Evolutionary conservation across 2,797 vertebrate genomes (phyloP), one percentile per base, ranked within the genome.

Genomic region (Brachyrhaphis roseni): DNA sequence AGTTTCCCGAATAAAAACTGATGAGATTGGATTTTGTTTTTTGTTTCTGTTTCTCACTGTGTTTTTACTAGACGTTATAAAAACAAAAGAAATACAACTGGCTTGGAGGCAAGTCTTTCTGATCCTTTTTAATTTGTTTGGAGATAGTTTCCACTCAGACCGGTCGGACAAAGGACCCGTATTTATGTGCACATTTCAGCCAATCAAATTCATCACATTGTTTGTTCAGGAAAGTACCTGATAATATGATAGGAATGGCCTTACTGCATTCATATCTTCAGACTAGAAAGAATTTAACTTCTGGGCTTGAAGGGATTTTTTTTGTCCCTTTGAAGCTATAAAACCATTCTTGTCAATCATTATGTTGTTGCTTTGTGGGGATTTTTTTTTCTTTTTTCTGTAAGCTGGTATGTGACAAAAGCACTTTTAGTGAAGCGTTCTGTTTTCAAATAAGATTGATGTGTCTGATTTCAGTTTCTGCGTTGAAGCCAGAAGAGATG

Each of bases 401-500:
- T 18, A 36, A 8, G 8, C 2, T 4, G 15, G 12, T 34, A 10
- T 2, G 10, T 41, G 36, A 68, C 4, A 41, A 4, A 34, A 68
- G 10, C 18, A 64, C 20, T 12, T 23, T 11, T 5, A 23, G 18
- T 66, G 28, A 11, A 26, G 26, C 41, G 5, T 43, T 70, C 41
- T 26, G 12, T 70, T 43, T 70, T 45, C 66, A 70, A 70, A 7
- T 7, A 15, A 70, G 2, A 28, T 2, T 15, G 87, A 15, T 78
- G 5, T 59, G 73, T 88, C 10, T 23, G 28, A 5, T 74, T 89
- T 43, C 72, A 99, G 98, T 97, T 46, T 98, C 98, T 0, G 97
- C 97, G 39, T 83, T 98, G 78, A 98, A 97, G 91, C 97, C 97
- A 1, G 97, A 98, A 83, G 98, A 98, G 90, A 96, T 98, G 84